Evolutionary conservation across 2,888 invertebrate genomes (phyloP), one percentile per base, ranked within the genome.

Genomic region (Nysson spinosus): DNA sequence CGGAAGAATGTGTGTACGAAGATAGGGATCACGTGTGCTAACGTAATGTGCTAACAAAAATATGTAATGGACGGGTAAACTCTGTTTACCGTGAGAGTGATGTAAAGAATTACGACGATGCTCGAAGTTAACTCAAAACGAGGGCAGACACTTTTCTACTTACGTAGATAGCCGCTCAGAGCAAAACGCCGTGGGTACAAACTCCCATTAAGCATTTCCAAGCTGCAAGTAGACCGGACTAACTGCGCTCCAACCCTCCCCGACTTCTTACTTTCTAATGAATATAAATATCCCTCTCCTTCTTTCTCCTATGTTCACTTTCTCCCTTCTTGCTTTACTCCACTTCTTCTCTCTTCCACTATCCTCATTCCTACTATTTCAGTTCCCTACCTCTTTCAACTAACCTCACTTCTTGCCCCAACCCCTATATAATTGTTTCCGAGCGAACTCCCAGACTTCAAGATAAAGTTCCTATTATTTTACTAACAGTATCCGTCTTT

Each of bases 391-490:
- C 39, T 32, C 16, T 37, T 42, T 35, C 3, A 19, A 35, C 43
- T 26, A 42, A 39, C 54, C 60, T 44, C 26, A 43, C 64, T 44
- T 55, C 62, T 54, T 35, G 24, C 42, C 37, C 12, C 5, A 40
- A 11, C 52, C 49, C 47, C 52, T 42, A 69, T 70, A 73, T 80
- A 80, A 80, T 80, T 81, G 77, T 77, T 81, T 74, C 75, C 77
- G 49, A 67, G 70, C 55, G 72, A 77, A 72, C 69, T 74, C 69
- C 69, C 67, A 58, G 69, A 74, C 73, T 73, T 60, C 40, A 54
- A 67, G 65, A 70, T 72, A 70, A 77, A 76, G 69, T 79, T 77
- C 64, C 69, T 75, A 75, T 77, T 79, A 79, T 78, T 79, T 77
- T 69, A 70, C 71, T 68, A 69, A 64, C 63, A 72, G 65, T 39